These are phyloP conservation scores for Thymallus thymallus DNA, from an alignment of 2,113 vertebrate genomes.

Conservation along the genomic window DNA sequence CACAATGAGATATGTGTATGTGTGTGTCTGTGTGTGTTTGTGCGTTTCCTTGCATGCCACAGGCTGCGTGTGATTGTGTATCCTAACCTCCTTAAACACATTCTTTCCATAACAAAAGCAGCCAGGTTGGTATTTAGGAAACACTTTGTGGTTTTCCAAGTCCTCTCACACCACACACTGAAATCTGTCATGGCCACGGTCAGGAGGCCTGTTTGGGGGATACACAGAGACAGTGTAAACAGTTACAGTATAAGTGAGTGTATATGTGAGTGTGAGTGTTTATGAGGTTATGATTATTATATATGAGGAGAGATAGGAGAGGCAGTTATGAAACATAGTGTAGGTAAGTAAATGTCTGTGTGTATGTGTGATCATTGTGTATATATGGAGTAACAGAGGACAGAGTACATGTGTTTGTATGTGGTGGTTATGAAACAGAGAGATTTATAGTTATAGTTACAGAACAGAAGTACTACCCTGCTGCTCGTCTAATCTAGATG, in stretches of 20 bases:
- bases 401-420: no score
- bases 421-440: neutral
- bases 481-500: neutral
- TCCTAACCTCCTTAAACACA: neutral
- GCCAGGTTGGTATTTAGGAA: slow-evolving; percentile 21
- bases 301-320: neutral
- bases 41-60: slow-evolving; percentile 11
- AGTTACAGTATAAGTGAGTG: no score
- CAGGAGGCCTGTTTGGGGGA: neutral
- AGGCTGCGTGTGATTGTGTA: slow-evolving; percentile 12
- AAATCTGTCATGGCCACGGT: neutral
- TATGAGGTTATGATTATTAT: no score
- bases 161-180: neutral
- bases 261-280: no score
- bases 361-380: no score
- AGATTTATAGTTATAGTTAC: neutral
- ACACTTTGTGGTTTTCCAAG: slow-evolving; percentile 5
- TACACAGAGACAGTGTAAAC: neutral
- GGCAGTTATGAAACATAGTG: neutral
- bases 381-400: no score
- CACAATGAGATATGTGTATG: neutral
- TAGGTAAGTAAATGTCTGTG: neutral
- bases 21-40: neutral
- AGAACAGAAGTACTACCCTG: neutral
- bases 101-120: slow-evolving; percentile 34